These are phyloP conservation scores for Campopleginae sp. DNA, from an alignment of 2,888 invertebrate genomes.

Conservation along the genomic window DNA sequence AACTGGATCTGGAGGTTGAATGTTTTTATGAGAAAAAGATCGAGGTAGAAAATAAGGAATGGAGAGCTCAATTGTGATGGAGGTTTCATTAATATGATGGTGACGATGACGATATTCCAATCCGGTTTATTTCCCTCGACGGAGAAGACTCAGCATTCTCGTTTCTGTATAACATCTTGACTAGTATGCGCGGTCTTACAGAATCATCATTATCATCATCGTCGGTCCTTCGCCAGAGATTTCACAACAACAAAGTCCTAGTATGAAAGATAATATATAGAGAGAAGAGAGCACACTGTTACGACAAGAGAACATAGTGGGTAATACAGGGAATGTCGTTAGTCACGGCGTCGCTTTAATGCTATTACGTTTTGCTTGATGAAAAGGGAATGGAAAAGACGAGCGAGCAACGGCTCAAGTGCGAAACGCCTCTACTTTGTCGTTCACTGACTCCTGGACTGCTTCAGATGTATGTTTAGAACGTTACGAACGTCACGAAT, in stretches of 20 bases:
- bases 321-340: constrained; percentile 72
- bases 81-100: constrained; percentile 44
- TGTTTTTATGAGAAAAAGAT: not conserved
- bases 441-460: constrained; percentile 54
- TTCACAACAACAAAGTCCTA: constrained; percentile 52
- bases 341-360: constrained; percentile 73
- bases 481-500: constrained; percentile 31
- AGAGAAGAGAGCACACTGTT: constrained; percentile 56
- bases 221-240: constrained; percentile 53
- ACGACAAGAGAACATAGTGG: constrained; percentile 55
- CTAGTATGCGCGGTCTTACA: constrained; percentile 44
- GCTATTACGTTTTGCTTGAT: constrained; percentile 71
- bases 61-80: constrained; percentile 27
- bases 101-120: constrained; percentile 54
- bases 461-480: constrained; percentile 3
- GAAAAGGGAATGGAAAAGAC: constrained; percentile 59
- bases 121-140: constrained; percentile 55
- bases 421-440: constrained; percentile 49
- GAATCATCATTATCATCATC: constrained; percentile 57
- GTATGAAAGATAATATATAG: constrained; percentile 40
- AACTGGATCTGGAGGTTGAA: not conserved
- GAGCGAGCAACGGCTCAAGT: constrained; percentile 50
- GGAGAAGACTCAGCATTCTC: constrained; percentile 15
- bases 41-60: constrained; percentile 15
- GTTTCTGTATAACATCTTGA: constrained; percentile 38